Evolutionary conservation across 2,888 invertebrate genomes (phyloP).

Genomic region (Eremobia ochroleuca): DNA sequence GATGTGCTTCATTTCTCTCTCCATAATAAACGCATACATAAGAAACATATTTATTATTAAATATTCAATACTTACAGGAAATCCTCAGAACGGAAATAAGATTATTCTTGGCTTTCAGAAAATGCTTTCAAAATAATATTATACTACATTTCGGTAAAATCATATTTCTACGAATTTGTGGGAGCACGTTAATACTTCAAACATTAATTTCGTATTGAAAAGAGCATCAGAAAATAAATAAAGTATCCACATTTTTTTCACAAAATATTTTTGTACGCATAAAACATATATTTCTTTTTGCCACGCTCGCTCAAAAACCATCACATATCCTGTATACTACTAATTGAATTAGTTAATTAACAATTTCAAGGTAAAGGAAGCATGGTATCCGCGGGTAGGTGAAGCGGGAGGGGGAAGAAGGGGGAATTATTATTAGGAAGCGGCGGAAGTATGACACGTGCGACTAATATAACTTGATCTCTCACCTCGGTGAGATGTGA

Average conservation of each 20-base stretch:
- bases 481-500: conserved; percentile 46
- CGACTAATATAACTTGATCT: conserved; percentile 71
- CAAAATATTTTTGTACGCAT: neutral
- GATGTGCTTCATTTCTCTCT: neutral
- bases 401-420: conserved; percentile 61
- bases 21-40: neutral
- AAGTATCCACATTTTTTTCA: neutral
- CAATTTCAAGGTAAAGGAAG: conserved; percentile 84
- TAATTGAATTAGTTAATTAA: conserved; percentile 81
- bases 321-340: conserved; percentile 62
- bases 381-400: conserved; percentile 73
- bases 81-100: neutral
- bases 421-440: conserved; percentile 74
- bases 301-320: conserved; percentile 51
- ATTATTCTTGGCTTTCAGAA: neutral
- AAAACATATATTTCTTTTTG: neutral
- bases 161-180: neutral
- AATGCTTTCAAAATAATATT: neutral
- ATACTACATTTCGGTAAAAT: neutral
- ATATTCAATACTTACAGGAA: neutral
- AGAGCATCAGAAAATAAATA: neutral
- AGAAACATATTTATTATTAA: neutral
- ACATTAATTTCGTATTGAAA: neutral
- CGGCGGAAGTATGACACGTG: conserved; percentile 74
- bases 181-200: neutral